Evolutionary conservation across 2,113 vertebrate genomes (phyloP).

Genomic region (Charina bottae): DNA sequence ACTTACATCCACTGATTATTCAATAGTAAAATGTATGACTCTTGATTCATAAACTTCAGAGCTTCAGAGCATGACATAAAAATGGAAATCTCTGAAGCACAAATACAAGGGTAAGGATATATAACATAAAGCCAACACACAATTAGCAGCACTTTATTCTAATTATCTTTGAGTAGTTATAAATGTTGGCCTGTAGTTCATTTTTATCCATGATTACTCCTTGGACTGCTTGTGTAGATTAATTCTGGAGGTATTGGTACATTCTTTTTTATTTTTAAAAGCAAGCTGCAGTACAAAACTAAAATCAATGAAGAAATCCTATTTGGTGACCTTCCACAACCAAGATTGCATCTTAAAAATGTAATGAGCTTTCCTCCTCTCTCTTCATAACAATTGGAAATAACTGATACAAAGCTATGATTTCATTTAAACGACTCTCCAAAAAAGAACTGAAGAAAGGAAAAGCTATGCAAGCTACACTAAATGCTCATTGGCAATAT

Average conservation of each 20-base stretch:
- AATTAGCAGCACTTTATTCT: conserved; percentile 74
- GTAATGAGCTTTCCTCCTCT: background rate
- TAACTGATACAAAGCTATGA: conserved; percentile 50
- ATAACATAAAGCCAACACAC: conserved; percentile 68
- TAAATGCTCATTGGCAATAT: conserved; percentile 4
- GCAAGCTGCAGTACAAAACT: conserved; percentile 37
- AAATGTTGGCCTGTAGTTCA: conserved; percentile 66
- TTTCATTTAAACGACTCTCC: conserved; percentile 51
- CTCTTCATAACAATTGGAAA: conserved; percentile 43
- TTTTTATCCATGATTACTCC: conserved; percentile 68
- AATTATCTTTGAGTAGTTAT: conserved; percentile 71
- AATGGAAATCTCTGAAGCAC: conserved; percentile 59
- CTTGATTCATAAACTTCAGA: conserved; percentile 67
- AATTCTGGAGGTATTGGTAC: conserved; percentile 53
- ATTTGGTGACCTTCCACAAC: conserved; percentile 13
- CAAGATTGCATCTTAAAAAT: conserved; percentile 4
- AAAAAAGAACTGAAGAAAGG: conserved; percentile 27
- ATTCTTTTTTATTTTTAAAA: conserved; percentile 17
- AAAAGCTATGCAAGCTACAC: conserved; percentile 23
- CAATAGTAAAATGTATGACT: conserved; percentile 59
- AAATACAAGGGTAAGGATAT: conserved; percentile 57
- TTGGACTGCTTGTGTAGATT: conserved; percentile 60
- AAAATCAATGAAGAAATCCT: conserved; percentile 30
- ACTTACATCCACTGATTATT: conserved; percentile 65
- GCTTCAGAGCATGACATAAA: conserved; percentile 58